Base-by-base conservation (phyloP, 1,140 invertebrate genomes). In the Plodia interpunctella region DNA sequence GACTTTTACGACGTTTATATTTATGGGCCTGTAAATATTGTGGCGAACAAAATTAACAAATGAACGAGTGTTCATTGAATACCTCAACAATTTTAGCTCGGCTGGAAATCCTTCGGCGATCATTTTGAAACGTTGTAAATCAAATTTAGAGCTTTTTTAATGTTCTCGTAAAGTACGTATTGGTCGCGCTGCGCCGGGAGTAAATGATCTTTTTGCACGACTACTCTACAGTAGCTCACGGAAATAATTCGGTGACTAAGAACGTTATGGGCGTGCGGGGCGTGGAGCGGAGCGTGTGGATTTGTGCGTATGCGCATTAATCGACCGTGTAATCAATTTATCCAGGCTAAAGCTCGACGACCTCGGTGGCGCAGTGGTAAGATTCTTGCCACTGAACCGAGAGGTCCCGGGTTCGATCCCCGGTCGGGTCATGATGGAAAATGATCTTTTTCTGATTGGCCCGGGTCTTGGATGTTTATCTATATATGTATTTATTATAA, bases 101-200 rank as follows among this genome's bases (percentile, higher is more conserved):
- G 21, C 51, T 25, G 51, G 9, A 21, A 19, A 63, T 59, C 66
- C 58, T 56, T 62, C 60, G 57, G 67, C 70, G 71, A 81, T 83
- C 81, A 78, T 63, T 83, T 72, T 62, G 64, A 59, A 59, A 35
- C 25, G 60, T 17, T 65, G 67, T 87, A 88, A 88, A 88, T 88
- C 83, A 88, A 74, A 77, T 83, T 85, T 80, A 79, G 78, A 80
- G 70, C 72, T 66, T 71, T 86, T 82, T 84, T 88, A 85, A 88
- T 86, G 83, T 77, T 77, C 72, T 57, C 75, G 74, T 87, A 83
- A 87, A 87, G 76, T 76, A 56, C 55, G 61, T 62, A 76, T 74
- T 65, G 67, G 38, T 44, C 38, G 38, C 38, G 38, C 13, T 44
- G 1, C 13, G 10, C 38, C 8, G 38, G 15, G 10, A 44, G 38